Conservation (phyloP, 2,797 vertebrate species). For the Lagodon rhomboides region DNA sequence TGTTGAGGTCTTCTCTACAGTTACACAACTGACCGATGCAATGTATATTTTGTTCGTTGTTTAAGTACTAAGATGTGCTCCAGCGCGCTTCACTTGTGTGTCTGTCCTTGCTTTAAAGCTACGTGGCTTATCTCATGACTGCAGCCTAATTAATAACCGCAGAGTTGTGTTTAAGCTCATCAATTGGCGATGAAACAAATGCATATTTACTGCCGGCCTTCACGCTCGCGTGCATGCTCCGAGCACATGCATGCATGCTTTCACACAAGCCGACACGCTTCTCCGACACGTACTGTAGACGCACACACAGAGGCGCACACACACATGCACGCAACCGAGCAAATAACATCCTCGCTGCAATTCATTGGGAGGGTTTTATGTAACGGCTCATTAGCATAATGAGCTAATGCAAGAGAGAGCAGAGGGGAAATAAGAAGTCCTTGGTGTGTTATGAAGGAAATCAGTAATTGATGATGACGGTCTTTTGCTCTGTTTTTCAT, state of each 20-base stretch:
- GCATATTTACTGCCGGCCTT: conserved; percentile 50
- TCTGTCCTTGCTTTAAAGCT: neutral
- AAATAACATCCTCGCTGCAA: conserved; percentile 35
- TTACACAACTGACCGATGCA: neutral
- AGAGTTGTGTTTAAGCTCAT: conserved; percentile 28
- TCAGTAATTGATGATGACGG: conserved; percentile 49
- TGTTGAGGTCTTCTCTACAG: too few species aligned
- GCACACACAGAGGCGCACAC: neutral
- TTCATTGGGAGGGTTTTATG: conserved; percentile 52
- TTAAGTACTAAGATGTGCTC: neutral
- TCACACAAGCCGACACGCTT: too few species aligned
- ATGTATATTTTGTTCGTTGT: neutral
- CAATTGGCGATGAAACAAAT: conserved; percentile 18
- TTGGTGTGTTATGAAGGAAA: conserved; percentile 57
- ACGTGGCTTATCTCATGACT: conserved; percentile 17
- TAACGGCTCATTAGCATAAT: conserved; percentile 64
- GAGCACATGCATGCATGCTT: neutral
- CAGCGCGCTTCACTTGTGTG: neutral
- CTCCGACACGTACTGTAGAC: neutral
- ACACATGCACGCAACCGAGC: neutral
- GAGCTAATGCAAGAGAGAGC: conserved; percentile 41
- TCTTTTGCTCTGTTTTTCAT: conserved; percentile 42
- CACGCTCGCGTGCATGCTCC: conserved; percentile 13
- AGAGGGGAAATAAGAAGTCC: conserved; percentile 53
- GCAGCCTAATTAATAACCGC: conserved; percentile 50